phyloP scores from a whole-genome alignment of 2,113 vertebrate species.

The Willisornis vidua region DNA sequence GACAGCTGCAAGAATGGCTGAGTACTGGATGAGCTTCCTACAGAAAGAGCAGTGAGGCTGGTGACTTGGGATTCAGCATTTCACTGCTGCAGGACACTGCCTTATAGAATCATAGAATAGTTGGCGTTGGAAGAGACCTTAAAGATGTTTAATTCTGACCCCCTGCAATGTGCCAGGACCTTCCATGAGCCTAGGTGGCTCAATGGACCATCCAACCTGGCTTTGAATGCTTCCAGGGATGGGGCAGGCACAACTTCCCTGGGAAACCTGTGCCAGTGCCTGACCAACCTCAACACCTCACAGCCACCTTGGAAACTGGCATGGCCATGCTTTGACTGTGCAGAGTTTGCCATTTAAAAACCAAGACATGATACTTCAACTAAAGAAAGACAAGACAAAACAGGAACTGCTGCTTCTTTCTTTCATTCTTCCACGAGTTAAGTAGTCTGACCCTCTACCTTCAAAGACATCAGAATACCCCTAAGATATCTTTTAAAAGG shows the following conservation, averaged over 20 bases:
- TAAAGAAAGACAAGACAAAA: not conserved
- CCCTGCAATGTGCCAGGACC: not conserved
- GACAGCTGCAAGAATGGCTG: not conserved
- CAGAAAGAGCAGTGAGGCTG: not conserved
- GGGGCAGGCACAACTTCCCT: not conserved
- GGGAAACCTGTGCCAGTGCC: not conserved
- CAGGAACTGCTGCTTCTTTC: not conserved
- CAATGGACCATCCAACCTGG: fast-evolving
- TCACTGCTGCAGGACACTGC: not conserved
- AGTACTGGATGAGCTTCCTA: not conserved
- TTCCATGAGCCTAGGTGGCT: fast-evolving
- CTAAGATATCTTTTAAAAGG: not conserved
- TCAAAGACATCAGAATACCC: not conserved
- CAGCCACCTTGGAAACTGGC: not conserved
- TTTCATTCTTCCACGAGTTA: not conserved
- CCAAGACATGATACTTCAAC: not conserved
- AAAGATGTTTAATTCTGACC: too few species aligned
- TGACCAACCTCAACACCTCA: fast-evolving
- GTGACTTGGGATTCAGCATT: not conserved
- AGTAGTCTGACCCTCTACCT: not conserved
- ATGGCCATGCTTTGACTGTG: not conserved
- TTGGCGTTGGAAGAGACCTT: not conserved
- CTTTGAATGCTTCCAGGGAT: fast-evolving
- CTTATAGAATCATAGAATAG: not conserved
- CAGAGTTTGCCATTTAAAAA: not conserved